phyloP scores from a whole-genome alignment of 92 coral and sea anemone species.

The Zoanthus gigantus region DNA sequence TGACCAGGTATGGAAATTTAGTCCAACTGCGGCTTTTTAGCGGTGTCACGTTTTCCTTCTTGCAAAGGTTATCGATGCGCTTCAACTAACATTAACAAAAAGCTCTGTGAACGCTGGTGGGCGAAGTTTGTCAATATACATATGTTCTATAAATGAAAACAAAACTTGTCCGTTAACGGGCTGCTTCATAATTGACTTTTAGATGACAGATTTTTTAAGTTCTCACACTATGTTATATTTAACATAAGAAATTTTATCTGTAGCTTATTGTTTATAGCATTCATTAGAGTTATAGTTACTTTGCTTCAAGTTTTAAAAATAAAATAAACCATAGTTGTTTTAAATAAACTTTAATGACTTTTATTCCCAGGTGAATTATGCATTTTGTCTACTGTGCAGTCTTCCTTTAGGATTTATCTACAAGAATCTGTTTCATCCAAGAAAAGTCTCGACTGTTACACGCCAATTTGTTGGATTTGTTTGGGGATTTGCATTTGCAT shows the following conservation, averaged over 20 bases:
- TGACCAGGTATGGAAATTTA: slow-evolving; percentile 31
- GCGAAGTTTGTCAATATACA: too few species aligned
- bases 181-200: background rate
- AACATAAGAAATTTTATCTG: too few species aligned
- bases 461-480: slow-evolving; percentile 24
- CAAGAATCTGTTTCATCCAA: slow-evolving; percentile 22
- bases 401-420: slow-evolving; percentile 27
- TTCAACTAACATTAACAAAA: too few species aligned
- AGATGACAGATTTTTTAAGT: background rate
- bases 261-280: background rate
- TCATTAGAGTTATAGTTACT: background rate
- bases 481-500: slow-evolving; percentile 30
- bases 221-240: background rate
- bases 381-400: slow-evolving; percentile 17
- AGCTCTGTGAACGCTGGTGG: too few species aligned
- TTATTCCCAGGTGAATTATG: slow-evolving; percentile 16
- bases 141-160: background rate
- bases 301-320: background rate
- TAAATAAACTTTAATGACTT: too few species aligned
- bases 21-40: too few species aligned
- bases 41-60: background rate
- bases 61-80: background rate
- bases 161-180: background rate
- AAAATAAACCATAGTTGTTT: background rate
- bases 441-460: slow-evolving; percentile 1